Conservation (phyloP, 2,113 vertebrate genomes). For the Manacus vitellinus region DNA sequence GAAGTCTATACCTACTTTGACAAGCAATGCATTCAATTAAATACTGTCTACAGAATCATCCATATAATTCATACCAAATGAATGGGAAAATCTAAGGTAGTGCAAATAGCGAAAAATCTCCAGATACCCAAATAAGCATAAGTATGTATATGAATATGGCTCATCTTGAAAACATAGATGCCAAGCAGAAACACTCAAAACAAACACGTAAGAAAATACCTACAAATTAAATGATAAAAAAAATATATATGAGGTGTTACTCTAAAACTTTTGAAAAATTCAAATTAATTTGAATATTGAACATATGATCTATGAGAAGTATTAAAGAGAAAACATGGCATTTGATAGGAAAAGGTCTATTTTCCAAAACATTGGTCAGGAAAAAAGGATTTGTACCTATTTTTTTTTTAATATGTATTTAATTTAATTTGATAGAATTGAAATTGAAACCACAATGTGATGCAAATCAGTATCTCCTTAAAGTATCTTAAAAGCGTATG, state of each 20-base stretch:
- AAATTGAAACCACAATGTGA: not conserved
- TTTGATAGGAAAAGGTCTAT: not conserved
- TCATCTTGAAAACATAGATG: not conserved
- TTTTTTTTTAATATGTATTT: not conserved
- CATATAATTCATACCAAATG: not conserved
- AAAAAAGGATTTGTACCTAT: not conserved
- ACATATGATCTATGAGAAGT: not conserved
- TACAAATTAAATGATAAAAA: not conserved
- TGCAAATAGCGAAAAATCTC: not conserved
- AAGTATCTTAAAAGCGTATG: not conserved
- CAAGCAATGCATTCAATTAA: not conserved
- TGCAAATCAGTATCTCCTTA: not conserved
- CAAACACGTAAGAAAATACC: not conserved
- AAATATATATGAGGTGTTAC: not conserved
- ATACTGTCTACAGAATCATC: not conserved
- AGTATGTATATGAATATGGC: fast-evolving
- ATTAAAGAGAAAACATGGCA: not conserved
- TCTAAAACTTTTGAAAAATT: not conserved
- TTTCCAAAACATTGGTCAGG: not conserved
- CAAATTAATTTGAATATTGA: not conserved
- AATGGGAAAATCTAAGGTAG: not conserved
- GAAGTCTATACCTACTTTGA: not conserved
- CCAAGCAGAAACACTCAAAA: fast-evolving
- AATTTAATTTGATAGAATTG: not conserved
- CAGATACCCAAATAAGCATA: not conserved